Base-by-base conservation (phyloP, 2,888 invertebrate genomes). In the Cosmopolites sordidus region DNA sequence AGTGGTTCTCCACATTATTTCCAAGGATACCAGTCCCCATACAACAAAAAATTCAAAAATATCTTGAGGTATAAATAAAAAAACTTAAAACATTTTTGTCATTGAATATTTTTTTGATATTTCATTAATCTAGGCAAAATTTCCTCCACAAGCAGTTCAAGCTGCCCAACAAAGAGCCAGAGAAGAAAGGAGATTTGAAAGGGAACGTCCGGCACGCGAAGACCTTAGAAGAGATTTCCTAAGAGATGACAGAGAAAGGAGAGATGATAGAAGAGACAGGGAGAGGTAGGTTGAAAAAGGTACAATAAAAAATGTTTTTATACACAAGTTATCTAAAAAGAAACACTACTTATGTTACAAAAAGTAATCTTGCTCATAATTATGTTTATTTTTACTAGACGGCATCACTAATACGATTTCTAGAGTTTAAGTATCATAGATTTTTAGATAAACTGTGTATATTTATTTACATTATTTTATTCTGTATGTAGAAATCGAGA, bases 1-100 rank as follows among this genome's bases (percentile, higher is more conserved):
- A 99, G 72, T 99, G 99, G 98, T 99, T 96, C 76, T 92, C 93
- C 38, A 99, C 99, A 0, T 79, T 99, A 14, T 99, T 99, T 72
- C 99, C 99, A 0, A 82, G 99, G 62, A 98, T 99, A 73, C 99
- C 99, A 0, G 98, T 99, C 54, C 97, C 98, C 16, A 96, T 98
- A 66, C 88, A 92, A 76, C 95, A 95, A 73, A 89, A 87, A 72
- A 84, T 95, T 60, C 93, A 94, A 78, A 84, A 69, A 75, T 81
- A 66, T 80, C 81, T 75, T 78, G 84, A 60, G 77, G 82, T 64
- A 75, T 75, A 57, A 56, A 12, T 37, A 37, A 14, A 5, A 37
- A n/a, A n/a, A n/a, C n/a, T n/a, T n/a, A n/a, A n/a, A n/a, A n/a
- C n/a, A n/a, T n/a, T n/a, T n/a, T n/a, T n/a, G n/a, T n/a, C n/a